Percentiles rank a stretch among this genome's conserved stretches.
Conservation (phyloP, 2,888 invertebrate genomes). For the Endotricha flammealis region DNA sequence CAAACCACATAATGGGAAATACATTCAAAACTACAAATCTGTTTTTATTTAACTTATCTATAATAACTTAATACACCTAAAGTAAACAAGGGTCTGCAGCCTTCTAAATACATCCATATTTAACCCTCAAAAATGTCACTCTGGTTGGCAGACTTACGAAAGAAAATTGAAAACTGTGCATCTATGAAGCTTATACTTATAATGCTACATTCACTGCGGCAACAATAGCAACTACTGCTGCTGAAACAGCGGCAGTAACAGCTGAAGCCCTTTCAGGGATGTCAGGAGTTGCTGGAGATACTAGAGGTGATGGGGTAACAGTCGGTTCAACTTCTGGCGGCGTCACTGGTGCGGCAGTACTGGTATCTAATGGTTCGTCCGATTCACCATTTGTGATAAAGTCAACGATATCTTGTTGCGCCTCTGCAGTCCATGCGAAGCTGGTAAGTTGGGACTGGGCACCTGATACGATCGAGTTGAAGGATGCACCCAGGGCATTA, state of each 20-base stretch:
- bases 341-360: slow-evolving; percentile 14
- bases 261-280: slow-evolving; percentile 43
- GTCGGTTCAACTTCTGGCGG: slow-evolving; percentile 22
- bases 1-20: no score
- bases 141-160: no score
- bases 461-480: slow-evolving; percentile 25
- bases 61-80: no score
- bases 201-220: slow-evolving; percentile 34
- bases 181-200: no score
- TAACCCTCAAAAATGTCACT: no score
- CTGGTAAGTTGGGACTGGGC: slow-evolving; percentile 33
- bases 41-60: no score
- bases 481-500: slow-evolving; percentile 28
- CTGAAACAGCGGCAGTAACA: slow-evolving; percentile 35
- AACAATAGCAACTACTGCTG: slow-evolving; percentile 33
- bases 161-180: no score
- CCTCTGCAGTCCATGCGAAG: slow-evolving; percentile 35
- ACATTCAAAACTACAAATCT: no score
- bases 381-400: slow-evolving; percentile 38
- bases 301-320: slow-evolving; percentile 22
- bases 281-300: slow-evolving; percentile 40
- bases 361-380: slow-evolving; percentile 17
- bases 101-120: no score
- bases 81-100: no score
- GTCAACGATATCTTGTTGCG: slow-evolving; percentile 34